Percentiles rank a stretch among this genome's conserved stretches.
These are phyloP conservation scores for Dynastes hyllus DNA, from an alignment of 2,888 invertebrate genomes.

Conservation along the genomic window DNA sequence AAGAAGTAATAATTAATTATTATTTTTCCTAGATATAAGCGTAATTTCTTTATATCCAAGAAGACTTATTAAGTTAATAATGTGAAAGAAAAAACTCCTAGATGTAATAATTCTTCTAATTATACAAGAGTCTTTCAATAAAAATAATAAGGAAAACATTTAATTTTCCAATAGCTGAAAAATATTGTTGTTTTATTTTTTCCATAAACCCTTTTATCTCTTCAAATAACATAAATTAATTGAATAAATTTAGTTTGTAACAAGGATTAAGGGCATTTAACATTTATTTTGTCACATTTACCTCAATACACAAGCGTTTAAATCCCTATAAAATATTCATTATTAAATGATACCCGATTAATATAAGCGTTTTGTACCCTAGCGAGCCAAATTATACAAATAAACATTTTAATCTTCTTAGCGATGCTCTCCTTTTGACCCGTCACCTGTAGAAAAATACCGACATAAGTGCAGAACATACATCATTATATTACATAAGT, in stretches of 20 bases:
- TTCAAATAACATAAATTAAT: not conserved
- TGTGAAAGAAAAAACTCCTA: slow-evolving; percentile 27
- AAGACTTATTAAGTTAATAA: slow-evolving; percentile 45
- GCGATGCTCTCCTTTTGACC: too few relatives aligned
- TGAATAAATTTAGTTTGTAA: not conserved
- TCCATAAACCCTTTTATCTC: not conserved
- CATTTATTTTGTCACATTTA: not conserved
- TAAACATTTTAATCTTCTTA: too few relatives aligned
- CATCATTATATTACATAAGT: too few relatives aligned
- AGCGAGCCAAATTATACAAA: too few relatives aligned
- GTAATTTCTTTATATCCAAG: slow-evolving; percentile 31
- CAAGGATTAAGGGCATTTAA: too few relatives aligned
- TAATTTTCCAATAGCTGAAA: slow-evolving; percentile 46
- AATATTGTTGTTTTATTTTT: slow-evolving; percentile 30
- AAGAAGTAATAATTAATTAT: not conserved
- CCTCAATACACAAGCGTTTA: not conserved
- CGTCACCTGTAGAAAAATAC: too few relatives aligned
- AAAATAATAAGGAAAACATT: slow-evolving; percentile 42
- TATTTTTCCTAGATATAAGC: slow-evolving; percentile 11
- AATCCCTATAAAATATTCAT: not conserved
- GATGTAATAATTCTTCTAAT: slow-evolving; percentile 33
- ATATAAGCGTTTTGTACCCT: not conserved
- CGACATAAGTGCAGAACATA: too few relatives aligned
- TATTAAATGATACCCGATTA: not conserved
- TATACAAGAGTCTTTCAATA: slow-evolving; percentile 41